Base-by-base conservation (phyloP, 2,113 vertebrate species). In the Siphamia tubifer region DNA sequence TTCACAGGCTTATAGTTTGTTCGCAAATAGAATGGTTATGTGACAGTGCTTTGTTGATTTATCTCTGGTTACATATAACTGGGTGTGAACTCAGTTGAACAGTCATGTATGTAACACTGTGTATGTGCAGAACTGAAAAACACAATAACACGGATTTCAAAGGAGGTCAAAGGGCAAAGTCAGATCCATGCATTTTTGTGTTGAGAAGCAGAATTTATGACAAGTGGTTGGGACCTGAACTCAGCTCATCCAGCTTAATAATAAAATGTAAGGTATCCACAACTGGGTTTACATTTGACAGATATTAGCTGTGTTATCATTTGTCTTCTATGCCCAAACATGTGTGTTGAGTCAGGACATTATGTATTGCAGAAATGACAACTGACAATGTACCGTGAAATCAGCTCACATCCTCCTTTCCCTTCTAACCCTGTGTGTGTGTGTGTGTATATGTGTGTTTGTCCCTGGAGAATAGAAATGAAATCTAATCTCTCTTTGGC, bases 341-440 rank as follows among this genome's bases (percentile, higher is more conserved):
- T 1, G 9, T 30, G 6, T 39, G 16, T 54, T 23, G 48, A 47
- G 28, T 35, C 19, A 12, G 30, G 74, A 45, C 56, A 45, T 58
- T 68, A 63, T 54, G 62, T 28, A 42, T 19, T 67, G 57, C 44
- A 25, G 44, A 74, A 60, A 80, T 64, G 51, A 77, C 63, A 84
- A 21, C 55, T 58, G 52, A 66, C 55, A 83, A 70, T 77, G 44
- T 79, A 66, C 39, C 52, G 49, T 87, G 83, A 89, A 87, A 87
- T 86, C 70, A 78, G 66, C 75, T 83, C 78, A 70, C 61, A 76
- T 80, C 70, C 74, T 72, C 20, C 49, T 40, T 57, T 44, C 70
- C 44, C 72, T 44, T 44, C 5, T 70, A 23, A 40, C n/a, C 16
- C 36, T 47, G n/a, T n/a, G n/a, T n/a, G n/a, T 53, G 12, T 28